These are phyloP conservation scores for Bryconaethiops microstoma DNA, from an alignment of 2,797 vertebrate genomes.

Conservation along the genomic window DNA sequence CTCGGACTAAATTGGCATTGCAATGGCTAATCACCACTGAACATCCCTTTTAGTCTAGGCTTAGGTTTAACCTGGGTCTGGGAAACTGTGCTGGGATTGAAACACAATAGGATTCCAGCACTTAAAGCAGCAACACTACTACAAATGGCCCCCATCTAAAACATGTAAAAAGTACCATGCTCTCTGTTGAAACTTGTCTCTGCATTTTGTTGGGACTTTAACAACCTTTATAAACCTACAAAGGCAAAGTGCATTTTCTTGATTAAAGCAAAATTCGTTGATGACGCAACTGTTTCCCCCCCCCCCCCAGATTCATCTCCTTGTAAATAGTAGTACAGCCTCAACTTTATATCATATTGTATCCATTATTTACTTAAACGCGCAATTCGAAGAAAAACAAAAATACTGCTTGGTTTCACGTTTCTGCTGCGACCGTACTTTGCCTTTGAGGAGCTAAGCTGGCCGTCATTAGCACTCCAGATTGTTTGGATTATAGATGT, in stretches of 20 bases:
- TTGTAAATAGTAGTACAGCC: conserved; percentile 29
- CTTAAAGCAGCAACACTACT: background rate
- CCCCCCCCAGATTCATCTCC: background rate
- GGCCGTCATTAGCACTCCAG: conserved; percentile 12
- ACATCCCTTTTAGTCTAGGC: background rate
- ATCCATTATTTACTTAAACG: conserved; percentile 5
- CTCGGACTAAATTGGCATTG: background rate
- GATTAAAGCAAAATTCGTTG: background rate
- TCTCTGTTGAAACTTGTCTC: background rate
- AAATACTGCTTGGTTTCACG: background rate
- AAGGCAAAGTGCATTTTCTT: conserved; percentile 33
- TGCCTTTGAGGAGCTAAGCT: conserved; percentile 50
- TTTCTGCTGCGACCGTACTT: conserved; percentile 29
- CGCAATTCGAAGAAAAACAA: background rate
- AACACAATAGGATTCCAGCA: background rate
- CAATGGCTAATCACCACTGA: background rate
- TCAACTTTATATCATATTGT: conserved; percentile 24
- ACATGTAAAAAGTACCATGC: conserved; percentile 7
- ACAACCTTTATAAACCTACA: background rate
- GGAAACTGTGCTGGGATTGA: background rate
- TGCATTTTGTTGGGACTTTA: background rate
- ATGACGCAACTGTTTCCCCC: too few species aligned
- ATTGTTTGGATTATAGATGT: conserved; percentile 28
- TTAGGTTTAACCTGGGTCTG: background rate
- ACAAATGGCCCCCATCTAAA: background rate